phyloP scores from a whole-genome alignment of 2,888 invertebrate species.

The Clitarchus hookeri region DNA sequence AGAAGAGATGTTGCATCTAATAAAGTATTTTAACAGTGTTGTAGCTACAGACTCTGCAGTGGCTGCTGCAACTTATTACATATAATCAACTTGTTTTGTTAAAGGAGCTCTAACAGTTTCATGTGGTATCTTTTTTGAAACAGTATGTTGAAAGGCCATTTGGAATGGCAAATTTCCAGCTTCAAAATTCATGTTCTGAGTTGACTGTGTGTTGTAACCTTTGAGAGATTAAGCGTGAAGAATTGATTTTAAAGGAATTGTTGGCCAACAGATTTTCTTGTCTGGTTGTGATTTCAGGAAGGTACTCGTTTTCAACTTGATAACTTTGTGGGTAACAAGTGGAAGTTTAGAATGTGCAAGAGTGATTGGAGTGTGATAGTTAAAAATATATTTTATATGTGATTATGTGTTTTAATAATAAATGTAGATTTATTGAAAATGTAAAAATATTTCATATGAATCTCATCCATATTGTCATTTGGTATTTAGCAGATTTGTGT shows the following conservation, averaged over 20 bases:
- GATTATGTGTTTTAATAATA: not conserved
- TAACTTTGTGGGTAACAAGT: not conserved
- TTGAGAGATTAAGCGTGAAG: not conserved
- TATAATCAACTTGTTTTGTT: not conserved
- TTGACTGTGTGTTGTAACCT: not conserved
- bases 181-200: not conserved
- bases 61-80: not conserved
- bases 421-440: not conserved
- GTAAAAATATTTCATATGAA: not conserved
- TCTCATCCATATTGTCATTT: not conserved
- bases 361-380: not conserved
- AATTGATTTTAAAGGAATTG: not conserved
- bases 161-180: not conserved
- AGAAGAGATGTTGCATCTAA: not conserved
- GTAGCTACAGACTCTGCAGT: not conserved
- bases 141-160: not conserved
- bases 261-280: not conserved
- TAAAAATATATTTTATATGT: not conserved
- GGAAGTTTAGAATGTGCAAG: not conserved
- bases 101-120: not conserved
- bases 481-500: not conserved
- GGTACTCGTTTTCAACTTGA: not conserved
- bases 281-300: not conserved
- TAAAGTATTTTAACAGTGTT: not conserved
- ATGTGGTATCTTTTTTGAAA: not conserved